Evolutionary conservation across 2,113 vertebrate genomes (phyloP).

Genomic region (Centropus bengalensis): DNA sequence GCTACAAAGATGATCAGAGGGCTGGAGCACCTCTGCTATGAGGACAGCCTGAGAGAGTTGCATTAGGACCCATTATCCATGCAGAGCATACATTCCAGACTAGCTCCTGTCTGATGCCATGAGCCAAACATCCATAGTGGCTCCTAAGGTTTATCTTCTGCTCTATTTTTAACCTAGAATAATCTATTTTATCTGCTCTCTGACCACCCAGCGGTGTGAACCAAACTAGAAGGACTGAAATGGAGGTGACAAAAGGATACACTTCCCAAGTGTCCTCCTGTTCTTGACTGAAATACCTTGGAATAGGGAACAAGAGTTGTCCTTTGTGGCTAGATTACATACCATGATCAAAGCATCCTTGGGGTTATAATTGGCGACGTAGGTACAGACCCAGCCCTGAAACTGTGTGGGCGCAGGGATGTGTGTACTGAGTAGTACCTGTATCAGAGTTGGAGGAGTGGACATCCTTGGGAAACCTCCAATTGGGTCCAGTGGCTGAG

Average conservation of each 20-base stretch:
- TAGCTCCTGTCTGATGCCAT: background rate
- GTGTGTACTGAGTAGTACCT: background rate
- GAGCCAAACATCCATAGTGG: background rate
- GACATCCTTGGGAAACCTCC: background rate
- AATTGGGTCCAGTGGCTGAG: too few species aligned
- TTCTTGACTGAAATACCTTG: background rate
- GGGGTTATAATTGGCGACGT: rapidly evolving
- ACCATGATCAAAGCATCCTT: background rate
- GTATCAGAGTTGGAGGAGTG: background rate
- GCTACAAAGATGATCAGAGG: too few species aligned
- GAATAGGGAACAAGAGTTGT: background rate
- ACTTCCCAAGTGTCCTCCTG: background rate
- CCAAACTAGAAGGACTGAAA: background rate
- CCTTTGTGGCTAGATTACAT: background rate
- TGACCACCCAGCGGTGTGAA: background rate
- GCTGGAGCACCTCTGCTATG: too few species aligned
- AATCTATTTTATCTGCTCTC: background rate
- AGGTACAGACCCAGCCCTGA: background rate
- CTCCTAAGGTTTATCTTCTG: background rate
- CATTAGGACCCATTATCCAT: rapidly evolving
- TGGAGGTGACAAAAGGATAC: background rate
- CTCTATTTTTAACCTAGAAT: background rate
- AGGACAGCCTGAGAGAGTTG: too few species aligned
- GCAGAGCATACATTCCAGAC: background rate
- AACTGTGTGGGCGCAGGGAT: background rate